These are phyloP conservation scores for Lycopodina hypogea DNA, from an alignment of 37 sponge, comb jelly and placozoan genomes.

Conservation along the genomic window DNA sequence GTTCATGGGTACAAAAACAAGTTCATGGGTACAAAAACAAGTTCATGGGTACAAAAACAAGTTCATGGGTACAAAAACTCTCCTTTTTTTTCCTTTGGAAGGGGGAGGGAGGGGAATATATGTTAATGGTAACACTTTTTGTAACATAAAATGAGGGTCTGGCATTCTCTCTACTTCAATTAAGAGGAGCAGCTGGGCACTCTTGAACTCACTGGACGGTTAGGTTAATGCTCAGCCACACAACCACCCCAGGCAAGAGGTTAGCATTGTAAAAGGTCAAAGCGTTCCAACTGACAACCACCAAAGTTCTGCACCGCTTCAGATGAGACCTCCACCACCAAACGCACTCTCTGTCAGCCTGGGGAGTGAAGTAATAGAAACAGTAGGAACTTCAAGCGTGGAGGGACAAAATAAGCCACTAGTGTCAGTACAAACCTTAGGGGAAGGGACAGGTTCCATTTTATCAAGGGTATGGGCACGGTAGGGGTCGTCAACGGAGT, in stretches of 20 bases:
- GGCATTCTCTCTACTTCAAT: no score
- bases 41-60: background rate
- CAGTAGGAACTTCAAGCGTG: background rate
- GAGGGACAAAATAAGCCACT: background rate
- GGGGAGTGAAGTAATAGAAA: background rate
- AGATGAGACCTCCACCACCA: slow-evolving; percentile 8
- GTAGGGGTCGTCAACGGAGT: background rate
- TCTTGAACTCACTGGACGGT: slow-evolving; percentile 12
- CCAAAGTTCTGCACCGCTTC: background rate
- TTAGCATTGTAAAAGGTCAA: slow-evolving; percentile 1
- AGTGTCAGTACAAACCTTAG: no score
- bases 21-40: background rate
- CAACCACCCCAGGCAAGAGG: background rate
- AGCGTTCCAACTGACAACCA: slow-evolving; percentile 23
- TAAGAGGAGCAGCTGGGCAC: no score
- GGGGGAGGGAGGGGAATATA: no score
- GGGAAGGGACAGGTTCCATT: no score
- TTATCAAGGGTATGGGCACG: no score
- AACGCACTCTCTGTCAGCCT: background rate
- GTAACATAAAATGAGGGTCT: no score
- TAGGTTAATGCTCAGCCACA: slow-evolving; percentile 12
- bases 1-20: no score
- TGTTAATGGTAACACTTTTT: background rate
- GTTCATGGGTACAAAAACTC: background rate
- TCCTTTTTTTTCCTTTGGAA: background rate